These are phyloP conservation scores for Argyresthia goedartella DNA, from an alignment of 2,888 invertebrate genomes.

Conservation along the genomic window DNA sequence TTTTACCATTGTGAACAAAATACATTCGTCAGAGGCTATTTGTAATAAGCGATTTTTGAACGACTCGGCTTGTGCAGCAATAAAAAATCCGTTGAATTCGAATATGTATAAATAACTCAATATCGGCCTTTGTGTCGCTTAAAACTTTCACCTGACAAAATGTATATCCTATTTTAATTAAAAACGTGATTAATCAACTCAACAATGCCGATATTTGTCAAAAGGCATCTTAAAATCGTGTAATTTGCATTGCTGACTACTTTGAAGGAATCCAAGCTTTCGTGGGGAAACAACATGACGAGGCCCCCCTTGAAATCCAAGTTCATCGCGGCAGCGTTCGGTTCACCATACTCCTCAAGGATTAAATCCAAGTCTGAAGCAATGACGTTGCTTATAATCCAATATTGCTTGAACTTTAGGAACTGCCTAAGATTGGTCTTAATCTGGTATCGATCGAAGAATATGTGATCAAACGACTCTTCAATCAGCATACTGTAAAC, in stretches of 20 bases:
- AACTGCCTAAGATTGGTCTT: not conserved
- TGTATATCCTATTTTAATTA: not conserved
- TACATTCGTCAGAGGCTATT: too few relatives aligned
- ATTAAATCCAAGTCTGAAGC: not conserved
- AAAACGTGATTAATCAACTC: not conserved
- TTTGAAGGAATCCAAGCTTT: not conserved
- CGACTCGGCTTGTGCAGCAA: too few relatives aligned
- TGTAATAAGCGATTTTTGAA: too few relatives aligned
- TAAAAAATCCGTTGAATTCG: too few relatives aligned
- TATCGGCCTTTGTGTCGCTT: not conserved
- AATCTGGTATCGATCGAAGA: not conserved
- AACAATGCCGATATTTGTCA: not conserved
- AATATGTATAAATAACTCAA: not conserved
- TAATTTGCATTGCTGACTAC: not conserved
- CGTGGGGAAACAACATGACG: not conserved
- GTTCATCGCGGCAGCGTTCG: not conserved
- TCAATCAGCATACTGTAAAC: not conserved
- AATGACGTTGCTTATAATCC: not conserved
- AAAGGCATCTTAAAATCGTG: not conserved
- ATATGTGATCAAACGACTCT: not conserved
- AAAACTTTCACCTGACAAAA: not conserved
- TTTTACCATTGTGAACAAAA: too few relatives aligned
- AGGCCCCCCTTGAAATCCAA: not conserved
- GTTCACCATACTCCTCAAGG: not conserved
- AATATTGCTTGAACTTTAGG: not conserved